Percentiles rank a stretch among this genome's conserved stretches.
These are phyloP conservation scores for Psittacara wagleri DNA, from an alignment of 2,113 vertebrate species.

Conservation along the genomic window DNA sequence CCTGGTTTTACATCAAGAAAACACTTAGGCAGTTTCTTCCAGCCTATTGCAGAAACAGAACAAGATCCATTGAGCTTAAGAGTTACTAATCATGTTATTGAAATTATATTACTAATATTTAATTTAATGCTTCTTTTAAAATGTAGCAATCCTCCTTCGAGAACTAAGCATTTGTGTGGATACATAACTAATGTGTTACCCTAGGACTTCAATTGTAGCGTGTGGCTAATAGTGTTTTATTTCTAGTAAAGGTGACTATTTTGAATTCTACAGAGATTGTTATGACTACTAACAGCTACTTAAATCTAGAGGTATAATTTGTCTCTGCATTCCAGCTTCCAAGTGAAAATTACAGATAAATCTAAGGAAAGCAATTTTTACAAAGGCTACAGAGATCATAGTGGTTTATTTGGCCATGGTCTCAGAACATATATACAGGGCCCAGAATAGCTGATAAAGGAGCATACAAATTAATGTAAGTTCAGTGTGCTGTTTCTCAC, in stretches of 20 bases:
- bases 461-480: background rate
- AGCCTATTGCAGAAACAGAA: background rate
- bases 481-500: background rate
- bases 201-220: background rate
- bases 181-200: background rate
- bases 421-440: background rate
- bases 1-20: background rate
- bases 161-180: background rate
- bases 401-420: background rate
- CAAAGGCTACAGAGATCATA: background rate
- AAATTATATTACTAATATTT: constrained; percentile 25
- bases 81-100: background rate
- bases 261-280: background rate
- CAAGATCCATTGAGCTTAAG: background rate
- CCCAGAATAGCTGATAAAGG: background rate
- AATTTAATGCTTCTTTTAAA: constrained; percentile 6
- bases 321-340: background rate
- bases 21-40: background rate
- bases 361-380: background rate
- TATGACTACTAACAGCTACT: background rate
- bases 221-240: background rate
- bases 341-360: background rate
- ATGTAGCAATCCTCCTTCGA: background rate
- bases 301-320: constrained; percentile 2
- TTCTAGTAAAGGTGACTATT: constrained; percentile 5